Evolutionary conservation across 1,140 invertebrate genomes (phyloP).

Genomic region (Helicoverpa armigera): DNA sequence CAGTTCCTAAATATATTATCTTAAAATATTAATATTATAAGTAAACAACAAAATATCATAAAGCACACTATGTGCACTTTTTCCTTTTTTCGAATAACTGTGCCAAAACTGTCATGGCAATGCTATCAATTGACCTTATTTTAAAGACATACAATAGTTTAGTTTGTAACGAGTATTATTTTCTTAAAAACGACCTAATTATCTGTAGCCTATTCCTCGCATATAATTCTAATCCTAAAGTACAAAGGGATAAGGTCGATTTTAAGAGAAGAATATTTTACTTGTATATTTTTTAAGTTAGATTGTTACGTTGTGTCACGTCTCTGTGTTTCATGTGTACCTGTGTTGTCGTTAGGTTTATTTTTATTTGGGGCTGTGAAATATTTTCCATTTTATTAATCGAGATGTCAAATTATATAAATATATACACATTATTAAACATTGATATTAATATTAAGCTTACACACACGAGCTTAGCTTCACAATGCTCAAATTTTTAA

Average conservation of each 20-base stretch:
- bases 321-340: neutral
- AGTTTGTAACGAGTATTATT: neutral
- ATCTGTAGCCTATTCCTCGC: neutral
- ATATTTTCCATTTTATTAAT: slow-evolving; percentile 44
- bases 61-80: slow-evolving; percentile 10
- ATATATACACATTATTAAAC: slow-evolving; percentile 55
- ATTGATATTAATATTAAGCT: slow-evolving; percentile 63
- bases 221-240: neutral
- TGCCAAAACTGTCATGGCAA: slow-evolving; percentile 58
- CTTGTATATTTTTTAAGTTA: neutral
- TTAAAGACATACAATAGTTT: slow-evolving; percentile 3
- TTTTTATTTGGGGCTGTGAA: slow-evolving; percentile 60
- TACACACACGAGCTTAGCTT: slow-evolving; percentile 68
- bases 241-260: neutral
- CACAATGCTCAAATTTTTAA: slow-evolving; percentile 62
- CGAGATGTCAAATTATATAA: slow-evolving; percentile 55
- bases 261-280: neutral
- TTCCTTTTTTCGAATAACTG: slow-evolving; percentile 41
- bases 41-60: slow-evolving; percentile 10
- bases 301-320: neutral
- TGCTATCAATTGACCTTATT: slow-evolving; percentile 21
- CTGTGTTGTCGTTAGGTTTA: slow-evolving; percentile 39
- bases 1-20: slow-evolving; percentile 20
- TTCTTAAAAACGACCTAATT: slow-evolving; percentile 23
- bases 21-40: slow-evolving; percentile 14